Evolutionary conservation across 2,797 vertebrate genomes (phyloP), one percentile per base, ranked within the genome.

Genomic region (Enteromius fasciolatus): DNA sequence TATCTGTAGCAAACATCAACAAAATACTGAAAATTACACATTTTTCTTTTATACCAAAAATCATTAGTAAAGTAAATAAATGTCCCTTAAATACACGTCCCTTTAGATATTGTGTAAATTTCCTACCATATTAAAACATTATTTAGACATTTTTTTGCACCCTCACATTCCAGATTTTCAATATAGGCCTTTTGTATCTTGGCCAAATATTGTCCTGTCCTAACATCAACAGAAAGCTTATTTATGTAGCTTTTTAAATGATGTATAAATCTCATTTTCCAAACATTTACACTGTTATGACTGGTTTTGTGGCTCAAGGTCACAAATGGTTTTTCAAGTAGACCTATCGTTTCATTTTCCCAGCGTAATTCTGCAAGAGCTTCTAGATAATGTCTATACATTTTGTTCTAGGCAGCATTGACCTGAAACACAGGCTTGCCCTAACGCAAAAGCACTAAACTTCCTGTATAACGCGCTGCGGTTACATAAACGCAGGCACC

Each of bases 401-500:
- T 28, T 23, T 59, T 31, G 18, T n/a, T 33, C 70, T 57, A 57
- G 9, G 3, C 76, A 78, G 41, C 15, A 50, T 12, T n/a, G 69
- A 64, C 28, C 57, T 52, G 28, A 23, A 63, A 28, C 31, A 36
- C 12, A 72, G 57, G 3, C 59, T 48, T 36, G 41, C 28, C 20
- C 20, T 44, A 18, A 50, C 18, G 68, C 57, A 39, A 63, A 68
- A 23, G 41, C 41, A 50, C 41, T 14, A 63, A 64, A 46, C 36
- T 64, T 81, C 33, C 15, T 74, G 59, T 33, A 15, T 54, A 68
- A 28, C 12, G 33, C 23, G 59, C 33, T n/a, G 63, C 44, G 63
- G 70, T 76, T 82, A 69, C 48, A 33, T 75, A 82, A 82, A 76
- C 36, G 36, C 80, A 64, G 28, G 41, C 57, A 78, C 54, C 83